Evolutionary conservation across 2,797 vertebrate genomes (phyloP), one percentile per base, ranked within the genome.

Genomic region (Artibeus jamaicensis): DNA sequence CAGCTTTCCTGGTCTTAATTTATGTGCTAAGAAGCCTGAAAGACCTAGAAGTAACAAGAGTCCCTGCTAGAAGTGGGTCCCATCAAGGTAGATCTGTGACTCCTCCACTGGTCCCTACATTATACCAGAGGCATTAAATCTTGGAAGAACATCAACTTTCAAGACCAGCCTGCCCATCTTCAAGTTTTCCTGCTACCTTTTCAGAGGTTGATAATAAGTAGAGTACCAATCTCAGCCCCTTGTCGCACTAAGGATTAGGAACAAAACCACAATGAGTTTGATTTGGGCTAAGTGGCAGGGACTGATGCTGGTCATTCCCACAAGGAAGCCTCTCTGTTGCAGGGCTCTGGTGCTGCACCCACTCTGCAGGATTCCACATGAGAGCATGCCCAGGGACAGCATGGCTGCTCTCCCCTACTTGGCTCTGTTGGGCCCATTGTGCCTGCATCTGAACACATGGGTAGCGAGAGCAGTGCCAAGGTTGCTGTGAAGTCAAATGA

Each of bases 301-400:
- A 59, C n/a, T 2, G 3, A 6, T 14, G 48, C 18, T 44, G 22
- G 22, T 18, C 37, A 29, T 46, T 42, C 46, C 29, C 12, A 4
- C 32, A 53, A 71, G 39, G 29, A 14, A 34, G 8, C 5, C 6
- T 46, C 4, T 42, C 16, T 12, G 21, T 42, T 7, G 0, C 19
- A 3, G 6, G 21, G 26, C 21, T 29, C 59, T 71, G 11, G 24
- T 0, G 1, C 19, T 4, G 4, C 1, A 24, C 26, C 11, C 39
- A 9, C 19, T 42, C 42, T 16, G 21, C 10, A 44, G 42, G n/a
- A 32, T 32, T 87, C 32, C 11, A 22, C 21, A 2, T 3, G 3
- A 5, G n/a, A n/a, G 1, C 10, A 46, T 5, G 9, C 37, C 19
- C 15, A 5, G 6, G 0, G 0, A 3, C 9, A 26, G 26, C 16